Evolutionary conservation across 1,140 invertebrate genomes (phyloP).

Genomic region (Polyergus mexicanus): DNA sequence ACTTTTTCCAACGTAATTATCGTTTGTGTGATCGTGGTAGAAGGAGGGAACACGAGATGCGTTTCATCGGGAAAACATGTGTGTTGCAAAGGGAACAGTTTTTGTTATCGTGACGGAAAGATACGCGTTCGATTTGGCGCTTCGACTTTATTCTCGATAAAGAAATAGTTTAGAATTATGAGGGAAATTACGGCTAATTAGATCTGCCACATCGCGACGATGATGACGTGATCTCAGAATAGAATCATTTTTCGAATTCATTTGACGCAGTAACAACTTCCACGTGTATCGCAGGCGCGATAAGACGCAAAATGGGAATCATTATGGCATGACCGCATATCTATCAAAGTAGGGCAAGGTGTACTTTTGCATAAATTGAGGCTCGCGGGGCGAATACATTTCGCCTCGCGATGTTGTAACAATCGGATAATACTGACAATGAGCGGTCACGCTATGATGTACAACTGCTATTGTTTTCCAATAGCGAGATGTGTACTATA

Average conservation of each 20-base stretch:
- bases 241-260: slow-evolving; percentile 26
- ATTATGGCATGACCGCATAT: slow-evolving; percentile 35
- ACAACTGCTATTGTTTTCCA: neutral
- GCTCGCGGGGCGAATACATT: slow-evolving; percentile 41
- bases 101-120: neutral
- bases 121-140: neutral
- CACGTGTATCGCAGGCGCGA: slow-evolving; percentile 26
- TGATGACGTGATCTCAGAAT: slow-evolving; percentile 34
- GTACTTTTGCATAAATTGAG: slow-evolving; percentile 47
- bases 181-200: neutral
- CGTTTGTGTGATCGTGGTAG: too few relatives aligned
- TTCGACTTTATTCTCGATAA: neutral
- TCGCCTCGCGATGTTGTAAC: slow-evolving; percentile 28
- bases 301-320: slow-evolving; percentile 55
- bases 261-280: neutral
- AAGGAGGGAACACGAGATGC: neutral
- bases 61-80: neutral
- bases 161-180: neutral
- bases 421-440: slow-evolving; percentile 55
- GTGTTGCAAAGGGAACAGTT: neutral
- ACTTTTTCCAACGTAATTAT: slow-evolving; percentile 19
- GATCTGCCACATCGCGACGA: neutral
- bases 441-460: neutral
- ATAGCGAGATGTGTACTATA: neutral
- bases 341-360: slow-evolving; percentile 59